phyloP scores from a whole-genome alignment of 2,797 vertebrate species.

The Pagetopsis macropterus region DNA sequence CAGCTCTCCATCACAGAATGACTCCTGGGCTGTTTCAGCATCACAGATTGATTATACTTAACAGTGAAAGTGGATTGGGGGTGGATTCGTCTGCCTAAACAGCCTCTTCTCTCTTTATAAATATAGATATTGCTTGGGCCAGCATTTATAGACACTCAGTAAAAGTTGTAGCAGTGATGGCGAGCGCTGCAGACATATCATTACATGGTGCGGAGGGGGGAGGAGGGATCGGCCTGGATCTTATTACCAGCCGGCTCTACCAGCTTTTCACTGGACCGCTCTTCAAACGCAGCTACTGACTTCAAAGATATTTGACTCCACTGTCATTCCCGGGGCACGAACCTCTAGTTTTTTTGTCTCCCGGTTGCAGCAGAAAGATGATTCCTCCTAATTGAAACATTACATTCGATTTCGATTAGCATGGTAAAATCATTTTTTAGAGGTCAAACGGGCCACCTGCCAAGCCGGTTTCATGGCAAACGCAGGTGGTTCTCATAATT shows the following conservation, averaged over 20 bases:
- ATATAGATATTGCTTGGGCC: constrained; percentile 4
- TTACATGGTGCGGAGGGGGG: constrained; percentile 58
- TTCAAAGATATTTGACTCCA: constrained; percentile 59
- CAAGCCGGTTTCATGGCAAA: constrained; percentile 22
- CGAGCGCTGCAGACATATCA: constrained; percentile 62
- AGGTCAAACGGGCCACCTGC: constrained; percentile 26
- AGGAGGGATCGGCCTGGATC: constrained; percentile 67
- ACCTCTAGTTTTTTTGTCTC: constrained; percentile 46
- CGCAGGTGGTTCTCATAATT: constrained; percentile 41
- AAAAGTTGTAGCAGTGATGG: constrained; percentile 44
- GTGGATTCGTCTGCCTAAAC: constrained; percentile 31
- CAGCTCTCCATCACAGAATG: constrained; percentile 36
- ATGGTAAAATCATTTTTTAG: constrained; percentile 1
- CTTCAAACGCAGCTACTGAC: constrained; percentile 51
- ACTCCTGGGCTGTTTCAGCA: constrained; percentile 39
- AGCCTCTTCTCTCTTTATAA: constrained; percentile 23
- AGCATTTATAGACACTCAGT: constrained; percentile 26
- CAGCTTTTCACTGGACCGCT: constrained; percentile 72
- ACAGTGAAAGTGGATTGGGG: constrained; percentile 29
- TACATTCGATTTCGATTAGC: constrained; percentile 22
- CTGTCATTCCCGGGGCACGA: constrained; percentile 25
- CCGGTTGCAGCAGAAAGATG: not conserved
- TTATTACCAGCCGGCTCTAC: constrained; percentile 71
- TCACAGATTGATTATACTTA: constrained; percentile 41
- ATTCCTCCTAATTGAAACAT: constrained; percentile 28